Evolutionary conservation across 2,797 vertebrate genomes (phyloP), one percentile per base, ranked within the genome.

Genomic region (Oryzias dopingdopingensis): DNA sequence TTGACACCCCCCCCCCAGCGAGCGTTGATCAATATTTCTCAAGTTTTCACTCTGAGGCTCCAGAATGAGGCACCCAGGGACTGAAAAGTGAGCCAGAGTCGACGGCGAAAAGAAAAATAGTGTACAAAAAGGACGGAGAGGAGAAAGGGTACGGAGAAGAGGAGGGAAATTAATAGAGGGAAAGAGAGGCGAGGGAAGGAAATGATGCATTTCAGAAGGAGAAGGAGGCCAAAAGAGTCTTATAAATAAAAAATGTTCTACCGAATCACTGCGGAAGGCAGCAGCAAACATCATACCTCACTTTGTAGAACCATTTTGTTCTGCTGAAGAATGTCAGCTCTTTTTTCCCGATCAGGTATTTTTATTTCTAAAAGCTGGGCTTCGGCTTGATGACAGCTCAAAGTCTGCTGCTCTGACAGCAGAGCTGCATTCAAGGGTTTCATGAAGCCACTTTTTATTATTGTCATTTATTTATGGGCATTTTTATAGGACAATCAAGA

Each of bases 21-120:
- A 26, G 37, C 45, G 37, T 32, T 48, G 70, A 77, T 68, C 49
- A 2, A 79, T 77, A 73, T 55, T 74, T 80, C 55, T 80, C 58
- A 47, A 64, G 46, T 62, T 65, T 63, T 74, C 70, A 20, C 70
- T 65, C 62, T 49, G 49, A 66, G 43, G 65, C 67, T 62, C 23
- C 22, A 72, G 73, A 83, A 76, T 24, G 62, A 74, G 72, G 72
- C 49, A 58, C 45, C 46, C 5, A 42, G 69, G 72, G 73, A 66
- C 57, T 42, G 59, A 64, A 51, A 52, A 42, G 37, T 32, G 32
- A 52, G 60, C 41, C 58, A 40, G 52, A 45, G 72, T 32, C 67
- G 70, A 62, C 63, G 54, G 32, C 45, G 47, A 26, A 64, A 44
- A 62, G 59, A 61, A 42, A 64, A 57, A 68, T 63, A 15, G 20